Base-by-base conservation (phyloP, 2,797 vertebrate genomes). In the Lycodopsis pacificus region DNA sequence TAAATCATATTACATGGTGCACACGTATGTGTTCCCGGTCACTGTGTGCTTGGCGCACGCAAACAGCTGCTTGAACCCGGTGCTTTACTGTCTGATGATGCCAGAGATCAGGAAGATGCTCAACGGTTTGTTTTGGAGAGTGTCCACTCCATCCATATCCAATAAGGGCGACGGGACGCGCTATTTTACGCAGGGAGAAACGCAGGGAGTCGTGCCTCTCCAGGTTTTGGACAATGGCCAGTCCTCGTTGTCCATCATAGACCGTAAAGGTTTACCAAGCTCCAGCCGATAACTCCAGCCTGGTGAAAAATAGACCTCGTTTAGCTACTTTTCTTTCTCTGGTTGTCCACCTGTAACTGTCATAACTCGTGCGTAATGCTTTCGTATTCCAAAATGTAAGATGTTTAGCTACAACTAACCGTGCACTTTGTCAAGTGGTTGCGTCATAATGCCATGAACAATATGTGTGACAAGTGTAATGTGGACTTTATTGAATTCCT, bases 51-150 rank as follows among this genome's bases (percentile, higher is more conserved):
- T 96, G 46, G 96, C 95, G 15, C 95, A 96, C 68, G 88, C 94
- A 0, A 96, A 96, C 87, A 96, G 96, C 88, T 96, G 96, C 57
- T 65, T 96, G 74, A 96, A 96, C 79, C 96, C 96, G 9, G 86
- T 96, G 22, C 87, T 96, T 3, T 96, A 96, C 77, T 96, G 95
- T 48, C 91, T 96, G 42, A 95, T 95, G 91, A 89, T 95, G 56
- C 91, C 93, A 0, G 95, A 96, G 91, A 96, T 96, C 80, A 89
- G 96, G 64, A 94, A 95, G 84, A 93, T 93, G 90, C 88, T 96
- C 20, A 91, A 88, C 54, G 79, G 87, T 7, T 73, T 95, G 65
- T 91, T 96, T 56, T 95, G 94, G 93, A 92, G 89, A 73, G 82
- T 84, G 13, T 90, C 93, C 63, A 77, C 88, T 7, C 88, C 93